A percentile compares a stretch with the other conserved stretches of the same genome.
These are phyloP conservation scores for Plectropomus leopardus DNA, from an alignment of 2,113 vertebrate species.

Conservation along the genomic window DNA sequence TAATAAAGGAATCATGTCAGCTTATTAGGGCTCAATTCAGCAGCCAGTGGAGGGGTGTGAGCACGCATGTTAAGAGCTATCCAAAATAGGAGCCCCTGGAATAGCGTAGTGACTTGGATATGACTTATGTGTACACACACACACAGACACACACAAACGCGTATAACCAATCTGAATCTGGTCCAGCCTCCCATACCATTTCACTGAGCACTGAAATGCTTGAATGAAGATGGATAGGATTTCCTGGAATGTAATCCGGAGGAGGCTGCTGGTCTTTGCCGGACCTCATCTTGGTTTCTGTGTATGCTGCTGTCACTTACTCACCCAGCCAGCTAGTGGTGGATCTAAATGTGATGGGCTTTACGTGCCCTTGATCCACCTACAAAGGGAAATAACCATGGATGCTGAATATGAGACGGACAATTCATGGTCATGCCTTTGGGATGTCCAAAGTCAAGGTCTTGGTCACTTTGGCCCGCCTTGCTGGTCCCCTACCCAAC, in stretches of 20 bases:
- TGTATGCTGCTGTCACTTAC: constrained; percentile 70
- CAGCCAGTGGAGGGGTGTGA: constrained; percentile 40
- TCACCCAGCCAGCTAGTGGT: constrained; percentile 52
- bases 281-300: constrained; percentile 71
- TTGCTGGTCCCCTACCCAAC: constrained; percentile 44
- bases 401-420: constrained; percentile 68
- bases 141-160: constrained; percentile 52
- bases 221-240: constrained; percentile 82
- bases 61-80: constrained; percentile 55
- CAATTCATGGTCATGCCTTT: constrained; percentile 74
- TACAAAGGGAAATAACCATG: constrained; percentile 77
- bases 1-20: constrained; percentile 67
- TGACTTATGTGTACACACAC: constrained; percentile 46
- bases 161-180: constrained; percentile 72
- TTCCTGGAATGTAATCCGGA: constrained; percentile 75
- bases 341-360: constrained; percentile 70
- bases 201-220: constrained; percentile 74
- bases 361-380: constrained; percentile 79
- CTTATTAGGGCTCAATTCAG: constrained; percentile 63
- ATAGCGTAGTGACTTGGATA: constrained; percentile 31
- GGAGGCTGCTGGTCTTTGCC: constrained; percentile 74
- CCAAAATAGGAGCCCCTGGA: constrained; percentile 29
- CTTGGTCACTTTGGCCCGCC: constrained; percentile 69
- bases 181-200: constrained; percentile 65
- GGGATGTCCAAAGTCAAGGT: constrained; percentile 80